Percentiles rank a stretch among this genome's conserved stretches.
Evolutionary conservation across 2,888 invertebrate species (phyloP).

Genomic region (Zygaena filipendulae): DNA sequence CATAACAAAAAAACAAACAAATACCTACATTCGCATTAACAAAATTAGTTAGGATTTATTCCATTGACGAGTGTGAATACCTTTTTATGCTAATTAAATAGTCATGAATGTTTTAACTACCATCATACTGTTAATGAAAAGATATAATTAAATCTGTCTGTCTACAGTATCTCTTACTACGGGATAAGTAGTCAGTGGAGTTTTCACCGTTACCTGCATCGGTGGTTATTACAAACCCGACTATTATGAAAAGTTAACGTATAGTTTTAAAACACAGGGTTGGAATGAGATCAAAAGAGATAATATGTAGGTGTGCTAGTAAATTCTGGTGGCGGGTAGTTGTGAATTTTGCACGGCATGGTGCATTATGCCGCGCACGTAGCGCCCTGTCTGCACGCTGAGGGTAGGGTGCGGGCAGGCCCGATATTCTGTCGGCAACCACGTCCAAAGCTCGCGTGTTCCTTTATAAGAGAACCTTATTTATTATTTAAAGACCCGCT

Average conservation of each 20-base stretch:
- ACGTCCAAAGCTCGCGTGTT: conserved; percentile 30
- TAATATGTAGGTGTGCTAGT: conserved; percentile 53
- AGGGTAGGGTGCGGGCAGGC: conserved; percentile 26
- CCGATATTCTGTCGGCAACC: conserved; percentile 33
- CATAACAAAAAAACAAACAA: too few species aligned
- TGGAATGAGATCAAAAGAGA: conserved; percentile 61
- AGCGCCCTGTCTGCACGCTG: conserved; percentile 49
- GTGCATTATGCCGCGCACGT: conserved; percentile 65
- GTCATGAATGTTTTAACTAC: too few species aligned
- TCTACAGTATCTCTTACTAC: too few species aligned
- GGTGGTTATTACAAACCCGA: background rate
- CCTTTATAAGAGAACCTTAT: conserved; percentile 49
- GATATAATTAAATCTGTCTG: too few species aligned
- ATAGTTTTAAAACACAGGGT: conserved; percentile 35
- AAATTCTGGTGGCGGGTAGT: conserved; percentile 58
- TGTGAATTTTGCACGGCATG: conserved; percentile 60
- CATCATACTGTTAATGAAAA: too few species aligned
- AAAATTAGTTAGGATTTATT: too few species aligned
- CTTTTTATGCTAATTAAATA: too few species aligned
- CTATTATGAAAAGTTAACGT: background rate
- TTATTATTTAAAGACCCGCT: conserved; percentile 52
- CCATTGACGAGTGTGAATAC: too few species aligned
- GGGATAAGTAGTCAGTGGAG: conserved; percentile 24
- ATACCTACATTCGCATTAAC: too few species aligned
- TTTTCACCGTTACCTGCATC: too few species aligned